Base-by-base conservation (phyloP, 2,113 vertebrate species). In the Capricornis sumatraensis region DNA sequence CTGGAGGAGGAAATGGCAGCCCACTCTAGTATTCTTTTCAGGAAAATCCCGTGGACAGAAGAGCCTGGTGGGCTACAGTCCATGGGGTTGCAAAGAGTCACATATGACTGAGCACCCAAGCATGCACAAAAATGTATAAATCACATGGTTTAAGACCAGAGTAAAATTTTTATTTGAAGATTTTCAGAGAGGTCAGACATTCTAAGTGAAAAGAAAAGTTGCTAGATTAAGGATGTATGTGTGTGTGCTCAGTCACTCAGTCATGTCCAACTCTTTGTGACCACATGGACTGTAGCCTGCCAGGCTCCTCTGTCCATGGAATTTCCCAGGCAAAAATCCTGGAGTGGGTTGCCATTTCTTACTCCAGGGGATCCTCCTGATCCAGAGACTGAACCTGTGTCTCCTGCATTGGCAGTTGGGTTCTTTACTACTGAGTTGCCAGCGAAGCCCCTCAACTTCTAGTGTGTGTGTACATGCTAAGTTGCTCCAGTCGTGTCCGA, bases 111-210 rank as follows among this genome's bases (percentile, higher is more conserved):
- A 43, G 40, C 71, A 76, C 71, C 40, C 40, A 43, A 25, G 40
- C 71, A 27, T 2, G 3, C 71, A 76, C 71, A 76, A 86, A 78
- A 87, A 87, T 83, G 28, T 62, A 71, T 71, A 81, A 94, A 47
- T 90, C n/a, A 40, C 15, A 58, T 74, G n/a, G 52, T 87, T 94
- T 52, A 78, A 89, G n/a, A 36, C n/a, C 21, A 96, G 58, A 93
- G 82, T 89, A 93, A 97, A 90, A 45, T 21, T 94, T 96, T 58
- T 90, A 64, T 84, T 92, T 94, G 78, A 94, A 92, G 52, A 96
- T 92, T 97, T 96, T 93, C 40, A 94, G 52, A 96, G n/a, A 91
- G 58, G 57, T 76, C 53, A 93, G 79, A 93, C 7, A 96, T 78
- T 91, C n/a, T 40, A 91, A 85, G 53, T 55, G 40, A 95, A 74